Evolutionary conservation across 2,797 vertebrate genomes (phyloP).

Genomic region (Carduelis carduelis): DNA sequence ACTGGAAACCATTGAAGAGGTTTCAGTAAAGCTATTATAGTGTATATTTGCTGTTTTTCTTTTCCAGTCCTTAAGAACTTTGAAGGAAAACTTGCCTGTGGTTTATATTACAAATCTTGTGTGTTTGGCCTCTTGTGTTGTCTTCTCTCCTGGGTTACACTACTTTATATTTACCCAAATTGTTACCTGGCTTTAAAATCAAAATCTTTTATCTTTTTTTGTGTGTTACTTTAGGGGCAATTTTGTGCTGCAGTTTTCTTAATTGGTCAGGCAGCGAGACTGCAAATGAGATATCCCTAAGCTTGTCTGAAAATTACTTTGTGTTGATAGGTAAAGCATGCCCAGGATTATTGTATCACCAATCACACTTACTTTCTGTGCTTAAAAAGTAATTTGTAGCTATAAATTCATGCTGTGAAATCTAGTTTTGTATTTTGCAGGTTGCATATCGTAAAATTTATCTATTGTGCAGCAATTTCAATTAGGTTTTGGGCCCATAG

Average conservation of each 20-base stretch:
- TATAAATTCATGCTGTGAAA: conserved; percentile 36
- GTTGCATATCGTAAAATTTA: background rate
- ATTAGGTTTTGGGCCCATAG: background rate
- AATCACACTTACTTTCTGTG: conserved; percentile 31
- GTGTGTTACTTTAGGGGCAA: background rate
- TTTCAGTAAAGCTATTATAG: background rate
- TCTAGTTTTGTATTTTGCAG: conserved; percentile 11
- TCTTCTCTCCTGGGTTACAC: background rate
- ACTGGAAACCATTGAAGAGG: background rate
- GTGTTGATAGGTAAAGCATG: conserved; percentile 23
- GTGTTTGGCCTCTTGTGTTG: background rate
- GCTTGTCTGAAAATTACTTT: conserved; percentile 19
- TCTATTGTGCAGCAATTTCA: background rate
- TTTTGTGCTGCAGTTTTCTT: conserved; percentile 4
- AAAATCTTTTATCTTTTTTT: background rate
- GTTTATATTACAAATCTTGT: background rate
- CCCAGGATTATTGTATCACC: conserved; percentile 14
- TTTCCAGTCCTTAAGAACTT: background rate
- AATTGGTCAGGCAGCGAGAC: conserved; percentile 35
- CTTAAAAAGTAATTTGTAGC: conserved; percentile 47
- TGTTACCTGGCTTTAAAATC: background rate
- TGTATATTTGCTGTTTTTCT: background rate
- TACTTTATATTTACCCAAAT: background rate
- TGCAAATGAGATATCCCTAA: conserved; percentile 42
- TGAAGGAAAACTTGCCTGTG: background rate